A percentile compares a stretch with the other conserved stretches of the same genome.
Evolutionary conservation across 2,888 invertebrate species (phyloP).

Genomic region (Macaria notata): DNA sequence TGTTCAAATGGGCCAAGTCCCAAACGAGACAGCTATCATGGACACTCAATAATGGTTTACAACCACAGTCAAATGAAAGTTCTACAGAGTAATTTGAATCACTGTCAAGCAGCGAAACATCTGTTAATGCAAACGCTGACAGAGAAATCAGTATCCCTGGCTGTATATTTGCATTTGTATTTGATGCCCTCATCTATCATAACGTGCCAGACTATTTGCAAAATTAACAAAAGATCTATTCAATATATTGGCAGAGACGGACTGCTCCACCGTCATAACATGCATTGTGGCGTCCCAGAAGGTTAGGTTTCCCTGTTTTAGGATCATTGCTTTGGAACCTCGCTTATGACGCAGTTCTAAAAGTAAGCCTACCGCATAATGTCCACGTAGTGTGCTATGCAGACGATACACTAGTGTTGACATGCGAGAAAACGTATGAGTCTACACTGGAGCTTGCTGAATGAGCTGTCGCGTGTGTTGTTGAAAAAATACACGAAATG

Average conservation of each 20-base stretch:
- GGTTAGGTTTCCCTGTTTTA: background rate
- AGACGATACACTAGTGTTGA: too few relatives aligned
- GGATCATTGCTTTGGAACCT: background rate
- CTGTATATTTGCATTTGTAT: background rate
- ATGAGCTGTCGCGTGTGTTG: too few relatives aligned
- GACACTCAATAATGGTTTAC: background rate
- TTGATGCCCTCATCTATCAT: background rate
- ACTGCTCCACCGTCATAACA: background rate
- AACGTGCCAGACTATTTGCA: background rate
- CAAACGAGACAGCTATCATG: background rate
- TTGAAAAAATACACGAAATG: too few relatives aligned
- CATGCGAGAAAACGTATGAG: too few relatives aligned
- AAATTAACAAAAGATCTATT: background rate
- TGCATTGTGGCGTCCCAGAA: background rate
- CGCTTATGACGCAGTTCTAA: background rate
- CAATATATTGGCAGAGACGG: background rate
- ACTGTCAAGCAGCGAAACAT: background rate
- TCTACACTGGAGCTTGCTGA: too few relatives aligned
- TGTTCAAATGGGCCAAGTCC: background rate
- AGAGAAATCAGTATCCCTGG: background rate
- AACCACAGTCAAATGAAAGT: background rate
- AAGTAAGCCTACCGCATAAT: too few relatives aligned
- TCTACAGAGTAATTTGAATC: background rate
- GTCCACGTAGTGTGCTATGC: too few relatives aligned
- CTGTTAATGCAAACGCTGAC: background rate